A percentile compares a stretch with the other conserved stretches of the same genome.
These are phyloP conservation scores for Paradoxurus hermaphroditus DNA, from an alignment of 2,113 vertebrate genomes.

Conservation along the genomic window DNA sequence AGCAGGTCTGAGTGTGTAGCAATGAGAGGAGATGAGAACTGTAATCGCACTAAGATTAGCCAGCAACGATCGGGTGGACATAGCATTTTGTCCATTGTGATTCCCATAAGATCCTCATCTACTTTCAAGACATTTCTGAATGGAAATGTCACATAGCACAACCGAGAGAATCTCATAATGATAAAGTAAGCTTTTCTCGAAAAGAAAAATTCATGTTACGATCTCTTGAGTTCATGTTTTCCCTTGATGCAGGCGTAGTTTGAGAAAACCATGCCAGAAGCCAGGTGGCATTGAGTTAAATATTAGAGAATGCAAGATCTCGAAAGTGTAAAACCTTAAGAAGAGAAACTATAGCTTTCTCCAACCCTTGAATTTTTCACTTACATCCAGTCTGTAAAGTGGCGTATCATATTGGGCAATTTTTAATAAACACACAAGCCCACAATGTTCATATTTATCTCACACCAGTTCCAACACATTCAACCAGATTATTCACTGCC, in stretches of 20 bases:
- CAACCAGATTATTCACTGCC: neutral
- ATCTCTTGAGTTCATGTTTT: neutral
- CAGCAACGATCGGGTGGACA: neutral
- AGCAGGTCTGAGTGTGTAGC: neutral
- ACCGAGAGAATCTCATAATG: neutral
- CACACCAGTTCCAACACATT: neutral
- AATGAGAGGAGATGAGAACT: neutral
- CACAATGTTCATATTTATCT: neutral
- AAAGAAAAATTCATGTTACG: neutral
- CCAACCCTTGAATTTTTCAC: neutral
- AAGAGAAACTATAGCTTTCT: neutral
- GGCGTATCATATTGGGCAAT: neutral
- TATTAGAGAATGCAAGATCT: neutral
- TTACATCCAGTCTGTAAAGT: neutral
- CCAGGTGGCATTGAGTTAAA: neutral
- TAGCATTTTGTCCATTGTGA: neutral
- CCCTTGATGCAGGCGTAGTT: neutral
- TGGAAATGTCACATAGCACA: neutral
- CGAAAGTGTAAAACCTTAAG: neutral
- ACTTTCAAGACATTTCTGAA: slow-evolving; percentile 47
- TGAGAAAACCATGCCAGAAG: slow-evolving; percentile 25
- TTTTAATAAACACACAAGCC: neutral
- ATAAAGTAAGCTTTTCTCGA: neutral
- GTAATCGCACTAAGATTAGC: neutral
- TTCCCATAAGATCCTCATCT: neutral